Evolutionary conservation across 1,140 invertebrate species (phyloP).

Genomic region (Ylistrum balloti): DNA sequence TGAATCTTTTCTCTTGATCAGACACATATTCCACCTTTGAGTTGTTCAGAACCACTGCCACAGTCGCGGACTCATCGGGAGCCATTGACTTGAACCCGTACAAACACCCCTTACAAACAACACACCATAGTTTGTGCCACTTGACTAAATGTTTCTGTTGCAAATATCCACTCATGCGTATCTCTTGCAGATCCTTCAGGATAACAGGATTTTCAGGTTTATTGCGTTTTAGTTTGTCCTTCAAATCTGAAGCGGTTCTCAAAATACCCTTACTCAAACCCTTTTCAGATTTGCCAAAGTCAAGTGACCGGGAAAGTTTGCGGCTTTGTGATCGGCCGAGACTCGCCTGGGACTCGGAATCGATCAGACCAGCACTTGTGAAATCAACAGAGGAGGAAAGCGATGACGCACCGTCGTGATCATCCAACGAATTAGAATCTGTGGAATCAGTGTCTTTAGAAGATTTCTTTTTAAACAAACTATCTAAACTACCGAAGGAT

Average conservation of each 20-base stretch:
- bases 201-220: conserved; percentile 59
- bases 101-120: conserved; percentile 71
- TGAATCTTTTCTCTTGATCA: conserved; percentile 65
- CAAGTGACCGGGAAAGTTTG: conserved; percentile 63
- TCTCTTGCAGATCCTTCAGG: conserved; percentile 66
- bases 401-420: conserved; percentile 37
- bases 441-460: conserved; percentile 45
- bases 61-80: conserved; percentile 60
- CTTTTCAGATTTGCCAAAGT: conserved; percentile 61
- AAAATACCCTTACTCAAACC: conserved; percentile 63
- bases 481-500: conserved; percentile 72
- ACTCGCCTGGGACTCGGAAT: conserved; percentile 44
- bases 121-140: conserved; percentile 73
- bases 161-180: conserved; percentile 65
- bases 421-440: conserved; percentile 64
- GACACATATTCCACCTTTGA: conserved; percentile 67
- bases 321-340: conserved; percentile 44
- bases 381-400: conserved; percentile 38
- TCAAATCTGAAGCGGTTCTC: conserved; percentile 71
- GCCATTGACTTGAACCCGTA: conserved; percentile 73
- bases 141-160: conserved; percentile 67
- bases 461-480: conserved; percentile 64
- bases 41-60: conserved; percentile 66
- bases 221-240: conserved; percentile 68
- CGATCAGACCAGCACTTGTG: conserved; percentile 41